Percentiles rank a stretch among this genome's conserved stretches.
Conservation (phyloP, 1,140 invertebrate species). For the Gerris buenoi region DNA sequence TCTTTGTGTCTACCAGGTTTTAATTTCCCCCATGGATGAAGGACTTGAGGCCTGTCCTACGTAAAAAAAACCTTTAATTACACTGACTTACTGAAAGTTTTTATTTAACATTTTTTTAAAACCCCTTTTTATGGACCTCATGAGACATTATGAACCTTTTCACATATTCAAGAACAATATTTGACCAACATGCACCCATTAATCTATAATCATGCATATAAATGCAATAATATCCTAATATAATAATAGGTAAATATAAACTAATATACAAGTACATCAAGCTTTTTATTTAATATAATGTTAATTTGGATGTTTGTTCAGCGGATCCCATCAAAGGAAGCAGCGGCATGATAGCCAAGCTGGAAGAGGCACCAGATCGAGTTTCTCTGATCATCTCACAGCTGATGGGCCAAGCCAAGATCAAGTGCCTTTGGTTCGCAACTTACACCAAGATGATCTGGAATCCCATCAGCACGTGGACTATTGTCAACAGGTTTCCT, state of each 20-base stretch:
- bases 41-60: too few species aligned
- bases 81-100: too few species aligned
- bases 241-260: background rate
- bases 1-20: too few species aligned
- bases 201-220: background rate
- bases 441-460: background rate
- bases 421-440: background rate
- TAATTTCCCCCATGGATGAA: too few species aligned
- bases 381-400: background rate
- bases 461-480: background rate
- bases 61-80: too few species aligned
- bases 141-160: background rate
- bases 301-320: background rate
- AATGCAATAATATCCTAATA: background rate
- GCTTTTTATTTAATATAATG: background rate
- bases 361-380: background rate
- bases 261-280: background rate
- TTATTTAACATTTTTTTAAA: too few species aligned
- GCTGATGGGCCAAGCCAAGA: background rate
- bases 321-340: background rate
- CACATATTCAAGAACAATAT: background rate
- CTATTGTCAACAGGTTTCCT: background rate
- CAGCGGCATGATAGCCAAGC: background rate
- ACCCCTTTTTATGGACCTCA: background rate
- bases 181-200: background rate